These are phyloP conservation scores for Pterophyllum scalare DNA, from an alignment of 2,113 vertebrate species.

Conservation along the genomic window DNA sequence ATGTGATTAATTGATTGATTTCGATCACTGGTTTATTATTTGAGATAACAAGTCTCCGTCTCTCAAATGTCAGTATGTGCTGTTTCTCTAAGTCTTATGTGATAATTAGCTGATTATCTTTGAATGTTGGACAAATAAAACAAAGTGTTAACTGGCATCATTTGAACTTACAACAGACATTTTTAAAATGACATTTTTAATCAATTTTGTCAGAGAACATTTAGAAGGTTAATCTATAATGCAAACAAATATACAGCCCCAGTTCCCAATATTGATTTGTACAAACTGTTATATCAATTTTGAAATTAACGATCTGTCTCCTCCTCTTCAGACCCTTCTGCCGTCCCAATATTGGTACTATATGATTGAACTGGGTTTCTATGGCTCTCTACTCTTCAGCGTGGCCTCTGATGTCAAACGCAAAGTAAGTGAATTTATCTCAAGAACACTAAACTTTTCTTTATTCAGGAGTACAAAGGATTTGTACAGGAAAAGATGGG, in stretches of 20 bases:
- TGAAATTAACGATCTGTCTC: slow-evolving; percentile 6
- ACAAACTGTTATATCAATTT: slow-evolving; percentile 5
- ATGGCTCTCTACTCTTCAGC: slow-evolving; percentile 92
- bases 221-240: not conserved
- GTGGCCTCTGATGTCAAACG: slow-evolving; percentile 94
- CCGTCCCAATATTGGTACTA: slow-evolving; percentile 99
- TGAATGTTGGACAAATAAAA: no score
- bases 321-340: slow-evolving; percentile 77
- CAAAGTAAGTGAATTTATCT: slow-evolving; percentile 83
- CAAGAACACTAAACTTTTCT: not conserved
- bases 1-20: no score
- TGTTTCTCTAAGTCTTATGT: no score
- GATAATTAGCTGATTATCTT: no score
- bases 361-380: slow-evolving; percentile 94
- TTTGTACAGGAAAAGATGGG: not conserved
- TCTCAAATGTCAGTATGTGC: no score
- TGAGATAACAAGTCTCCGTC: no score
- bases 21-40: no score
- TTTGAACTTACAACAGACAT: slow-evolving; percentile 1
- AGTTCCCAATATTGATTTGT: not conserved
- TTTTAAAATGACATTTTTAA: not conserved
- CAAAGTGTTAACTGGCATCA: not conserved
- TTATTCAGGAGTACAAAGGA: not conserved
- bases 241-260: not conserved
- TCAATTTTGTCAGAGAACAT: not conserved